phyloP scores from a whole-genome alignment of 2,113 vertebrate species.

The Gobius niger region DNA sequence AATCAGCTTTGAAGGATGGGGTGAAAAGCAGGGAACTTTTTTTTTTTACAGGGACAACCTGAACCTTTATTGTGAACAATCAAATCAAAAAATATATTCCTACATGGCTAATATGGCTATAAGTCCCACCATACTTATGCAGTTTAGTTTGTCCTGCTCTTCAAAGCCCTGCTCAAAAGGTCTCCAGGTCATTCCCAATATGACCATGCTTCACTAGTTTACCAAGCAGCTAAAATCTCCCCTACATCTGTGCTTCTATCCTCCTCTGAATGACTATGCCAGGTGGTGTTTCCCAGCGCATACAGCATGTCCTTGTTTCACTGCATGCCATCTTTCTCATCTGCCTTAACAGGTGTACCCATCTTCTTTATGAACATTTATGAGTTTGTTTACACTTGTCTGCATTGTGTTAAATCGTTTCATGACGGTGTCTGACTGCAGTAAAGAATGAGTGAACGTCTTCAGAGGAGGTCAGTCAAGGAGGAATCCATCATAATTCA shows the following conservation, averaged over 20 bases:
- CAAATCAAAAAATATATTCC: no score
- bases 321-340: not conserved
- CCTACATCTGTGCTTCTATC: not conserved
- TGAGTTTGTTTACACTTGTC: slow-evolving; percentile 14
- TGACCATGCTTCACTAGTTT: no score
- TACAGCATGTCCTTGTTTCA: not conserved
- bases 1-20: no score
- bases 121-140: no score
- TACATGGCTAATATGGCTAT: no score
- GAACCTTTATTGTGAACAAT: no score
- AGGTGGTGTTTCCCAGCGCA: not conserved
- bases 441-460: slow-evolving; percentile 27
- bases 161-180: no score
- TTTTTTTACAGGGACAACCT: no score
- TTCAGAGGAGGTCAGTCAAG: slow-evolving; percentile 61
- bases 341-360: slow-evolving; percentile 12
- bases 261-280: slow-evolving; percentile 2
- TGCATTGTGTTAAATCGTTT: slow-evolving; percentile 3
- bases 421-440: slow-evolving; percentile 9
- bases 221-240: not conserved
- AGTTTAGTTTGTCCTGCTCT: no score
- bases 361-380: slow-evolving; percentile 7
- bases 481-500: slow-evolving; percentile 64
- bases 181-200: no score
- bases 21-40: no score